Evolutionary conservation across 2,888 invertebrate genomes (phyloP), one percentile per base, ranked within the genome.

Genomic region (Tenthredo amoena): DNA sequence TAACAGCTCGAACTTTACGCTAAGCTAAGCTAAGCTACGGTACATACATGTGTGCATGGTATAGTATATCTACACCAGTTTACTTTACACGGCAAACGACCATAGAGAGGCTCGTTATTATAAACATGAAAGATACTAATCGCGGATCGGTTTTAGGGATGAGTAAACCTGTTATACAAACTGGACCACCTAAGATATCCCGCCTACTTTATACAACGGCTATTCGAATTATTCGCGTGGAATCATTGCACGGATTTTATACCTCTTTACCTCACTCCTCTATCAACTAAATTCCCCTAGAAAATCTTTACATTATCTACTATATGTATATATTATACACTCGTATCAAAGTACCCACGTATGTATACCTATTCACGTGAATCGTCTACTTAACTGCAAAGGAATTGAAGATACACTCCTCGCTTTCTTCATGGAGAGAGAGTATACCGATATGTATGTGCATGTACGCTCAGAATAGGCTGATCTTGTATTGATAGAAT

Each of bases 181-280:
- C 81, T 81, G 81, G 81, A 81, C 81, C 81, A 81, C 81, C 81
- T 37, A 62, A 62, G 81, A 81, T 62, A 18, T n/a, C 40, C 77
- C 31, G 58, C 55, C 62, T 81, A 81, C 62, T 62, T 81, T 21
- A 81, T 62, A 40, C 40, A 40, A 40, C 40, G 10, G 10, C 62
- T 37, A 18, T 58, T 58, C 10, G 40, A 81, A 77, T 77, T 47
- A 77, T 77, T 81, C 55, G 77, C 50, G 34, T 31, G 34, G 2
- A 77, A 77, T 77, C 55, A 55, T 34, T 34, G 26, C 34, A 26
- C 43, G 72, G 47, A 74, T 76, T 71, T 34, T 40, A n/a, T 47
- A 71, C 34, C 9, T 3, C 50, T 47, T 15, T 47, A 40, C n/a
- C 9, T 37, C 4, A 34, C 37, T n/a, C n/a, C 65, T 65, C 15